phyloP scores from a whole-genome alignment of 1,140 invertebrate species.

The Thrips palmi region DNA sequence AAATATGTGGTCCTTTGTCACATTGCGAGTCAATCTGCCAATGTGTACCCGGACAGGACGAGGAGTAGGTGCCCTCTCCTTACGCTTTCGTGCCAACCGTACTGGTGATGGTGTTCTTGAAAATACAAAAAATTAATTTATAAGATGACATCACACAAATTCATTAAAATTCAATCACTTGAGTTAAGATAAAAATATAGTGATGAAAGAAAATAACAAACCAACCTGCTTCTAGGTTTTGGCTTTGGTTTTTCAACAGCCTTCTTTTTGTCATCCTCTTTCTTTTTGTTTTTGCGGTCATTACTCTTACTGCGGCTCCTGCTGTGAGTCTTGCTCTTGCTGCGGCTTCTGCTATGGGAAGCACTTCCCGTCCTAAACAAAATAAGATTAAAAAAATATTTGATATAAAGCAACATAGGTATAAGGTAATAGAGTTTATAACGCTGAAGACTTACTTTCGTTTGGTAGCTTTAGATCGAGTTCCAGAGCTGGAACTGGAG shows the following conservation, averaged over 20 bases:
- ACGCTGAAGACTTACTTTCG: conserved; percentile 27
- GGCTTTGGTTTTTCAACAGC: conserved; percentile 21
- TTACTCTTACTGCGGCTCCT: no score
- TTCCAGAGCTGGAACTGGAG: conserved; percentile 32
- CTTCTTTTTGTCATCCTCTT: conserved; percentile 25
- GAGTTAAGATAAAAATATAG: not conserved
- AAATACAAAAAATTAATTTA: conserved; percentile 14
- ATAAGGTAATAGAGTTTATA: not conserved
- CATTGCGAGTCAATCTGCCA: conserved; percentile 76
- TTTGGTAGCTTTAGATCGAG: conserved; percentile 35
- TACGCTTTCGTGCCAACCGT: conserved; percentile 35
- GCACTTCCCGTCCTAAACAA: conserved; percentile 19
- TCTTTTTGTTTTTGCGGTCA: conserved; percentile 30
- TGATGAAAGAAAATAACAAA: conserved; percentile 13
- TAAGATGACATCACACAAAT: conserved; percentile 1
- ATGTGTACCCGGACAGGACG: conserved; percentile 83
- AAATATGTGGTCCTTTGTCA: conserved; percentile 78
- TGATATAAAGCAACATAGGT: not conserved
- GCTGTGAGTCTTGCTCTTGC: no score
- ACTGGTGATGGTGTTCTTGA: conserved; percentile 30
- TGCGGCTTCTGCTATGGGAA: conserved; percentile 28
- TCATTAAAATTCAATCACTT: conserved; percentile 4
- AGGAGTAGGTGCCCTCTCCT: conserved; percentile 67
- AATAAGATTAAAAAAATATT: conserved; percentile 8
- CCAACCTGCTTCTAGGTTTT: conserved; percentile 27